Evolutionary conservation across 2,797 vertebrate genomes (phyloP).

Genomic region (Poecilia velifera): DNA sequence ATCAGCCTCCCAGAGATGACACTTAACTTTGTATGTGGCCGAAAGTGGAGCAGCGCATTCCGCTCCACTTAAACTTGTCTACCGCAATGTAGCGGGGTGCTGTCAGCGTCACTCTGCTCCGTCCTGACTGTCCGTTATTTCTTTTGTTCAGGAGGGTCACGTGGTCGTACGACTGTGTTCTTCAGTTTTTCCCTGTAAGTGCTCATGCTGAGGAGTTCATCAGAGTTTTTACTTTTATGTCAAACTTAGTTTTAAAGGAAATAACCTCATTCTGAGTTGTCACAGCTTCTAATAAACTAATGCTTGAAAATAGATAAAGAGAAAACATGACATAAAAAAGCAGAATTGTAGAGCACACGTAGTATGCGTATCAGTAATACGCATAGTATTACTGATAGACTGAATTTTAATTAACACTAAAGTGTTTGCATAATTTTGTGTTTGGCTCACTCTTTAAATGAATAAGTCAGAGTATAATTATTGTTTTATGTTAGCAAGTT

Average conservation of each 20-base stretch:
- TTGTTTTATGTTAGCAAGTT: background rate
- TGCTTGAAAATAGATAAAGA: background rate
- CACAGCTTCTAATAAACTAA: background rate
- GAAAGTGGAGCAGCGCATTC: slow-evolving; percentile 74
- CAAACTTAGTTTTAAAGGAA: background rate
- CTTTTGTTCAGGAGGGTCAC: slow-evolving; percentile 36
- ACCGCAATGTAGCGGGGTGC: slow-evolving; percentile 50
- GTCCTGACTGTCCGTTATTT: slow-evolving; percentile 25
- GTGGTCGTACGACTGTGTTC: slow-evolving; percentile 13
- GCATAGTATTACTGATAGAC: background rate
- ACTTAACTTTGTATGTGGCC: slow-evolving; percentile 35
- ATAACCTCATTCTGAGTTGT: background rate
- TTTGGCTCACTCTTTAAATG: background rate
- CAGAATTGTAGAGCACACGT: background rate
- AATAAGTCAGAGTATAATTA: background rate
- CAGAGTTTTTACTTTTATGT: background rate
- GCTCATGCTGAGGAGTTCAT: background rate
- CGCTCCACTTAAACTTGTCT: slow-evolving; percentile 76
- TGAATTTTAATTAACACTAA: background rate
- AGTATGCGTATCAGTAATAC: too few species aligned
- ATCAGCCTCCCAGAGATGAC: slow-evolving; percentile 48
- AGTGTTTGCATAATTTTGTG: background rate
- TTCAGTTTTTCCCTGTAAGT: slow-evolving; percentile 16
- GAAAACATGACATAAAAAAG: background rate
- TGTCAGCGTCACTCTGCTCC: slow-evolving; percentile 47